A percentile compares a stretch with the other conserved stretches of the same genome.
Evolutionary conservation across 2,113 vertebrate genomes (phyloP).

Genomic region (Solea solea): DNA sequence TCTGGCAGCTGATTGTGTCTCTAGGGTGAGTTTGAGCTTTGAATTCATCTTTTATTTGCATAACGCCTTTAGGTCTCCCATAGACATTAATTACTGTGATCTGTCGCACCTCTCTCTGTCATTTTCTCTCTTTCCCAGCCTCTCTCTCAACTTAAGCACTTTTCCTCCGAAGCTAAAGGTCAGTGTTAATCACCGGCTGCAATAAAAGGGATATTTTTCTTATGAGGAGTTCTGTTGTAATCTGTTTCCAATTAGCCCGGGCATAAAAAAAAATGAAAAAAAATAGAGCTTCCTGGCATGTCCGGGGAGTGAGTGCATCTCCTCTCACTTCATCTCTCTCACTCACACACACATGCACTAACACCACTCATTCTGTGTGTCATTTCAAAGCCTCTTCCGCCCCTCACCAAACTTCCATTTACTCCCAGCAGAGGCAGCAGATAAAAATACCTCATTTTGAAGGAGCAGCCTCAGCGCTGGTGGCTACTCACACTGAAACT

Average conservation of each 20-base stretch:
- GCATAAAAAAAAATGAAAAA: constrained; percentile 19
- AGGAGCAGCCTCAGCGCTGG: constrained; percentile 31
- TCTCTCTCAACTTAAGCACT: constrained; percentile 57
- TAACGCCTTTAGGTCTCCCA: constrained; percentile 69
- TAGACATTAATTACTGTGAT: constrained; percentile 75
- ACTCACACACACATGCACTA: constrained; percentile 2
- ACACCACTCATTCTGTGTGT: constrained; percentile 4
- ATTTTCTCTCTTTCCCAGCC: constrained; percentile 21
- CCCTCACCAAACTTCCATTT: constrained; percentile 38
- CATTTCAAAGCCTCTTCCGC: constrained; percentile 13
- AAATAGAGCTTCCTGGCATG: constrained; percentile 36
- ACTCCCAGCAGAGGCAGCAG: constrained; percentile 48
- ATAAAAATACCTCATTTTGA: constrained; percentile 58
- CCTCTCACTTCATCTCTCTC: background rate
- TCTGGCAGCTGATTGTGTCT: constrained; percentile 27
- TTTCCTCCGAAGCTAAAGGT: constrained; percentile 65
- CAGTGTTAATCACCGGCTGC: constrained; percentile 73
- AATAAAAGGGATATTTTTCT: constrained; percentile 68
- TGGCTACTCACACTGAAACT: constrained; percentile 48
- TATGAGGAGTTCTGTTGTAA: constrained; percentile 65
- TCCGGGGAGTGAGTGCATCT: constrained; percentile 8
- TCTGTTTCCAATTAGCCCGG: constrained; percentile 51
- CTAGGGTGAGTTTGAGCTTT: constrained; percentile 50
- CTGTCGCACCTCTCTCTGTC: constrained; percentile 51
- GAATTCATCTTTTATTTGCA: constrained; percentile 71